Evolutionary conservation across 2,888 invertebrate genomes (phyloP).

Genomic region (Pachliopta kotzebuea): DNA sequence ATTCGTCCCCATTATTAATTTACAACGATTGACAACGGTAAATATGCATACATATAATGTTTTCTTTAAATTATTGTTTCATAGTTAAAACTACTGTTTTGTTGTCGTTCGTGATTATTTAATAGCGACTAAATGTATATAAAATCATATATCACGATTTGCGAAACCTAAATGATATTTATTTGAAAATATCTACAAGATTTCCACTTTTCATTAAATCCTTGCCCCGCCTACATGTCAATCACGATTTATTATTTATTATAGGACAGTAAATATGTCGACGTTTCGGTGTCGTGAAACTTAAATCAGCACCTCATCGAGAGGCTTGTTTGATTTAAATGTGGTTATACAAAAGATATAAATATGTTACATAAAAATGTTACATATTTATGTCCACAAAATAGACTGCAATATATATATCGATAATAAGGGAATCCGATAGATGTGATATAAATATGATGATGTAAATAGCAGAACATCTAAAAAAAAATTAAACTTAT

Average conservation of each 20-base stretch:
- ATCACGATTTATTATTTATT: constrained; percentile 57
- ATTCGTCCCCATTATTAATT: too few relatives aligned
- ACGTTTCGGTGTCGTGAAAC: constrained; percentile 61
- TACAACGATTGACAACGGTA: neutral
- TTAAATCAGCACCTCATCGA: constrained; percentile 52
- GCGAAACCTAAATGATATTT: constrained; percentile 15
- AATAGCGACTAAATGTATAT: neutral
- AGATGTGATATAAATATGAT: too few relatives aligned
- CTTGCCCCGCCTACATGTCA: constrained; percentile 52
- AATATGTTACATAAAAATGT: neutral
- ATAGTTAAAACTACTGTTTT: neutral
- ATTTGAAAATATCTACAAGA: constrained; percentile 13
- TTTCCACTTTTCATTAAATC: constrained; percentile 42
- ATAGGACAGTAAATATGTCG: constrained; percentile 45
- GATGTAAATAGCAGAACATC: too few relatives aligned
- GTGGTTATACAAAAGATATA: constrained; percentile 11
- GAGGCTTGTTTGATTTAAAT: constrained; percentile 39
- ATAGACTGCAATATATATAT: neutral
- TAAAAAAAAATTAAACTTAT: too few relatives aligned
- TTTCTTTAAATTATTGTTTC: neutral
- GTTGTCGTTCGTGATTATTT: neutral
- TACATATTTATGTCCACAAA: neutral
- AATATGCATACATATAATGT: neutral
- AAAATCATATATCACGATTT: constrained; percentile 14
- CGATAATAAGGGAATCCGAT: too few relatives aligned